Base-by-base conservation (phyloP, 1,140 invertebrate species). In the Micrasema minimum region DNA sequence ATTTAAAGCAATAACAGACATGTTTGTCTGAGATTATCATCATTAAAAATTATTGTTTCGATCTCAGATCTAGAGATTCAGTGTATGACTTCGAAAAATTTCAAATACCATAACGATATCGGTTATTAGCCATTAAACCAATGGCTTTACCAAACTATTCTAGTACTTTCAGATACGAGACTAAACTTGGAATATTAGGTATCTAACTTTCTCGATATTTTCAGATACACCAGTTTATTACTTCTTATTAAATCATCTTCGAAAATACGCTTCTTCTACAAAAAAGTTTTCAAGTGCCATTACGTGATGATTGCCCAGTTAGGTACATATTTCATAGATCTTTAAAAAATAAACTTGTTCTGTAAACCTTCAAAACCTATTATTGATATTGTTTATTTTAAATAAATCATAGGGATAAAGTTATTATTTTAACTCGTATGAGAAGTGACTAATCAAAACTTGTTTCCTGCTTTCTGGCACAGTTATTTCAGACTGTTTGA, bases 41-140 rank as follows among this genome's bases (percentile, higher is more conserved):
- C 55, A 41, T 41, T 59, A 20, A 59, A 26, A 59, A 59, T 59
- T 20, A 41, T 59, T 43, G 55, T 59, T 59, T 59, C 38, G 55
- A 59, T 59, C 37, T 12, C 9, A 18, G 14, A 18, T 59, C 55
- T 41, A 12, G n/a, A 22, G 37, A 55, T 37, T 16, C 43, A 46
- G 50, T 31, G 26, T 31, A 31, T 31, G 26, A 51, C 20, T 26
- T 10, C 51, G 35, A 37, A 51, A 67, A 74, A 69, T 69, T 69
- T 53, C 18, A 69, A 69, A 72, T 59, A 66, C 69, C 41, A 69
- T 71, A 71, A 75, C 68, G 69, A 71, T 74, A 72, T 72, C 69
- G 59, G 73, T 69, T 69, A 72, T 75, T 66, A 75, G 62, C 74
- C 74, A 75, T 75, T 72, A 75, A 72, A 69, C 43, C 43, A 72